phyloP scores from a whole-genome alignment of 2,797 vertebrate species.

The Lacerta agilis region DNA sequence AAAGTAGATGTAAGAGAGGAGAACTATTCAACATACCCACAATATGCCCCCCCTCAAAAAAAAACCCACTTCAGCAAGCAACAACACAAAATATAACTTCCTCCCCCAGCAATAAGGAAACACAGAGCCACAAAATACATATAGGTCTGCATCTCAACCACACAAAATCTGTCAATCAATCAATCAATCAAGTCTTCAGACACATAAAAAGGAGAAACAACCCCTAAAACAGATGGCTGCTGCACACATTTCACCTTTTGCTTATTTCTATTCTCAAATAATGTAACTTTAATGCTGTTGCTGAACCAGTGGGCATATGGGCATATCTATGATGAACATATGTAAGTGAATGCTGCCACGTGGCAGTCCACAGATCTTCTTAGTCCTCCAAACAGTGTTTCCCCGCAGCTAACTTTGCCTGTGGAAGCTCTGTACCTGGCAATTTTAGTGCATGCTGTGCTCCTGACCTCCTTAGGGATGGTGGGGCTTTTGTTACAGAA shows the following conservation, averaged over 20 bases:
- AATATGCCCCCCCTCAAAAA: background rate
- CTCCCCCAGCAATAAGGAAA: background rate
- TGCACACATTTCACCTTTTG: background rate
- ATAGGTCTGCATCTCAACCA: background rate
- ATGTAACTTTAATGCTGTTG: background rate
- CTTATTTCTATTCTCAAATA: background rate
- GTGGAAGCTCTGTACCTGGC: background rate
- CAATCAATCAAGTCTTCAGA: background rate
- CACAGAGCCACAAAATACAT: background rate
- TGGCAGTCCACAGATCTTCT: background rate
- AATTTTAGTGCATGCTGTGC: background rate
- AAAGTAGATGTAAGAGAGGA: background rate
- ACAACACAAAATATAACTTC: background rate
- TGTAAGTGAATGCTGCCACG: background rate
- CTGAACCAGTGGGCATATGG: background rate
- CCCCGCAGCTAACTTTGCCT: background rate
- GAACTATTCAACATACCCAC: too few species aligned
- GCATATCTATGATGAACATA: background rate
- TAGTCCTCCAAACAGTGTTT: background rate
- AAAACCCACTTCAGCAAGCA: background rate
- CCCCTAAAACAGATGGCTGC: background rate
- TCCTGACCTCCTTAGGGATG: background rate
- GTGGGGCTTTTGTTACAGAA: background rate
- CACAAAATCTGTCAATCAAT: background rate
- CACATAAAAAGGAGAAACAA: background rate